Evolutionary conservation across 2,797 vertebrate species (phyloP).

Genomic region (Octomys mimax): DNA sequence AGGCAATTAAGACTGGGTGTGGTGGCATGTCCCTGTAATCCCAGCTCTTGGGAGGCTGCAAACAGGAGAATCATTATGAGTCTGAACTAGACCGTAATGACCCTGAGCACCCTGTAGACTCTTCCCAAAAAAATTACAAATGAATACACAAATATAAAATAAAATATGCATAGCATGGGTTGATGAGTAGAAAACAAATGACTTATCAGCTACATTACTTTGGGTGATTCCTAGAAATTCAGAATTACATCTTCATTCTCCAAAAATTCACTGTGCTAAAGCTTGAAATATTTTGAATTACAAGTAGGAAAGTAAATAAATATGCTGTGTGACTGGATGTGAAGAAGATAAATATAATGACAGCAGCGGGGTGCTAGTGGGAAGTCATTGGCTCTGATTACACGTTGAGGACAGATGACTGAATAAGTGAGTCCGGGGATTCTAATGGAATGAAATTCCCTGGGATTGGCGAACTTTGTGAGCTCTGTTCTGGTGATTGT

Average conservation of each 20-base stretch:
- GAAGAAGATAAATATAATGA: slow-evolving; percentile 66
- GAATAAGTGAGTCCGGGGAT: background rate
- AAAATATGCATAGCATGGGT: background rate
- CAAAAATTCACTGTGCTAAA: slow-evolving; percentile 24
- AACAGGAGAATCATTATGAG: too few relatives aligned
- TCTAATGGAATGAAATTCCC: slow-evolving; percentile 30
- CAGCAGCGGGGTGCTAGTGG: slow-evolving; percentile 59
- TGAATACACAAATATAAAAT: too few relatives aligned
- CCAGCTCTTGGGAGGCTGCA: too few relatives aligned
- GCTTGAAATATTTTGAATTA: slow-evolving; percentile 41
- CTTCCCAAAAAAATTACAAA: too few relatives aligned
- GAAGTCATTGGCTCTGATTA: slow-evolving; percentile 38
- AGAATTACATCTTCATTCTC: slow-evolving; percentile 19
- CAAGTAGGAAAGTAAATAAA: slow-evolving; percentile 39
- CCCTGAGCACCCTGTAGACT: too few relatives aligned
- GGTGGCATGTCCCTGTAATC: too few relatives aligned
- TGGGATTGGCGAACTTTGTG: slow-evolving; percentile 43
- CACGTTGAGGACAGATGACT: slow-evolving; percentile 40
- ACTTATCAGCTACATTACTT: background rate
- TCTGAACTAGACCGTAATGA: too few relatives aligned
- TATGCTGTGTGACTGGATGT: slow-evolving; percentile 14
- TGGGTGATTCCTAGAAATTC: background rate
- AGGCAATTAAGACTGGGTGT: too few relatives aligned
- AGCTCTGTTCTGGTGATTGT: background rate
- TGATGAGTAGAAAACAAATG: background rate